phyloP scores from a whole-genome alignment of 1,140 invertebrate species.

The Drosophila tsacasi region DNA sequence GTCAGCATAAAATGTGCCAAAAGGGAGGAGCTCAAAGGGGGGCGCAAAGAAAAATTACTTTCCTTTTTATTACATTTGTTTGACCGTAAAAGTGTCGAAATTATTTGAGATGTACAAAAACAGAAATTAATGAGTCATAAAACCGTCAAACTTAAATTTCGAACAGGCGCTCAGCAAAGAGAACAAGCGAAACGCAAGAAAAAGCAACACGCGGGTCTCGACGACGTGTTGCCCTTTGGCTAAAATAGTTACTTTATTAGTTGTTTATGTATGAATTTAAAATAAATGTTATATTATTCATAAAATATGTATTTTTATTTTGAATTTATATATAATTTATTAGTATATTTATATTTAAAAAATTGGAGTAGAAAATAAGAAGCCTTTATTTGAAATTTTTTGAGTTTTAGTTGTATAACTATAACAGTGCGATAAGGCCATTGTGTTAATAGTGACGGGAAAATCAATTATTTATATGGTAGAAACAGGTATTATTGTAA shows the following conservation, averaged over 20 bases:
- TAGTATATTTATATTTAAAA: too few relatives aligned
- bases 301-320: background rate
- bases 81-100: constrained; percentile 80
- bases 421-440: background rate
- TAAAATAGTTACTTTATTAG: too few relatives aligned
- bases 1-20: constrained; percentile 47
- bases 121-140: constrained; percentile 80
- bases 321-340: background rate
- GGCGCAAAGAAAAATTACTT: constrained; percentile 48
- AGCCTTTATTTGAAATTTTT: background rate
- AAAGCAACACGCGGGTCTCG: background rate
- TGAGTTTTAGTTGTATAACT: background rate
- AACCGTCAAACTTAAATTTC: constrained; percentile 83
- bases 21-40: constrained; percentile 13
- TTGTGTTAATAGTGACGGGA: background rate
- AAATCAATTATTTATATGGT: background rate
- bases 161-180: constrained; percentile 72
- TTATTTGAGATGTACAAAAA: constrained; percentile 40
- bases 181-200: constrained; percentile 18
- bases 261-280: too few relatives aligned
- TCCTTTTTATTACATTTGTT: constrained; percentile 78
- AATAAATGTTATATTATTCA: background rate
- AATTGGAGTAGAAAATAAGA: too few relatives aligned
- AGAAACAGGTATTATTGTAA: background rate
- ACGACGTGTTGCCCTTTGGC: background rate